phyloP scores from a whole-genome alignment of 1,140 invertebrate genomes.

The Harlomillsia oculata region DNA sequence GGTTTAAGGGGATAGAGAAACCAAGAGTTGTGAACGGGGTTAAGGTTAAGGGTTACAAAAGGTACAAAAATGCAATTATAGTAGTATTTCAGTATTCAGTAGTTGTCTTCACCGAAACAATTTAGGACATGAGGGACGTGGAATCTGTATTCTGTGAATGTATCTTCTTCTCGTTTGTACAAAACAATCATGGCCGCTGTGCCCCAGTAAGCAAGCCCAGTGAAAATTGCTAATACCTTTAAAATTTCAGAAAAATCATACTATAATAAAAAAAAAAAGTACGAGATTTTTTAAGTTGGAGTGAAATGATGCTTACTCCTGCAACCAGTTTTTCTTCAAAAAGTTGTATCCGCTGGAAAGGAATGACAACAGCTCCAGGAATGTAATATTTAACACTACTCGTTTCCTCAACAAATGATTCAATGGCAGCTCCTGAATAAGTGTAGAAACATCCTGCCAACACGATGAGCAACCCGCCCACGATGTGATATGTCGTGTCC shows the following conservation, averaged over 20 bases:
- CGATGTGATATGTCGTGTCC: conserved; percentile 9
- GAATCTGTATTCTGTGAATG: too few relatives aligned
- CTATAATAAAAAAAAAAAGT: neutral
- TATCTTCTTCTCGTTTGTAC: conserved; percentile 6
- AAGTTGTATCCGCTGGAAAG: neutral
- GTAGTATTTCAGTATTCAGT: too few relatives aligned
- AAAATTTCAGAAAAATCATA: neutral
- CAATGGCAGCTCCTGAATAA: conserved; percentile 3
- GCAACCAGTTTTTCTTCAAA: conserved; percentile 2
- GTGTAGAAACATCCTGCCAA: neutral
- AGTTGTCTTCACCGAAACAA: too few relatives aligned
- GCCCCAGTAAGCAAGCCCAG: conserved; percentile 12
- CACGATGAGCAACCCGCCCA: conserved; percentile 2
- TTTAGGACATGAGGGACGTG: too few relatives aligned
- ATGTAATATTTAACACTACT: conserved; percentile 4
- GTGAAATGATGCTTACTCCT: neutral
- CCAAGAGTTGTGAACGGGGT: too few relatives aligned
- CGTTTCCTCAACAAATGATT: conserved; percentile 3
- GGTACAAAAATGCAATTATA: too few relatives aligned
- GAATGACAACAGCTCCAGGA: conserved; percentile 7
- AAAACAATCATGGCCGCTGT: conserved; percentile 1
- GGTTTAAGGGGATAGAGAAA: too few relatives aligned
- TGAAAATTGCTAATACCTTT: conserved; percentile 13
- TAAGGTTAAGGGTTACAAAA: too few relatives aligned
- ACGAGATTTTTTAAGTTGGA: too few relatives aligned